Evolutionary conservation across 2,888 invertebrate species (phyloP).

Genomic region (Epinotia nisella): DNA sequence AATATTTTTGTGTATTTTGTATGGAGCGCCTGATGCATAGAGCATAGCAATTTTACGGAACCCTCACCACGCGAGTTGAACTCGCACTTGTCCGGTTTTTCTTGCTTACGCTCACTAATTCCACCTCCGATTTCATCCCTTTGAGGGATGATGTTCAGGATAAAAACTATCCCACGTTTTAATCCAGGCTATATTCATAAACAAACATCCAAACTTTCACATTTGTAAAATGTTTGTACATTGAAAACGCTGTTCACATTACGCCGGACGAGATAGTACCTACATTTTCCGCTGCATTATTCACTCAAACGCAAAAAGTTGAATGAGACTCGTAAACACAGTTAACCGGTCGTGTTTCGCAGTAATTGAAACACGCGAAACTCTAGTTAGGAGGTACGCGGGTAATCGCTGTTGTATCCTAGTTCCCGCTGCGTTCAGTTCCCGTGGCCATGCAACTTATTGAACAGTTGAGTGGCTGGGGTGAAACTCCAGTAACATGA

Average conservation of each 20-base stretch:
- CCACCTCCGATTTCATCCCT: no score
- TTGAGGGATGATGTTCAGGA: no score
- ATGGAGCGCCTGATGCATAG: no score
- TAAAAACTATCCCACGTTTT: neutral
- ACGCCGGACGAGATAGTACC: slow-evolving; percentile 32
- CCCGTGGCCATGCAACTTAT: slow-evolving; percentile 15
- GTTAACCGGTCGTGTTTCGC: slow-evolving; percentile 55
- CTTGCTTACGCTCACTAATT: no score
- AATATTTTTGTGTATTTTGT: no score
- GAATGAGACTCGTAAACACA: slow-evolving; percentile 56
- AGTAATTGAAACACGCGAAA: slow-evolving; percentile 63
- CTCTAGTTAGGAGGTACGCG: slow-evolving; percentile 56
- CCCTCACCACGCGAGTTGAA: no score
- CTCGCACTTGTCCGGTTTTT: no score
- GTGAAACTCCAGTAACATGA: neutral
- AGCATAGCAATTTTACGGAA: no score
- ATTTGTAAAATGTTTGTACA: neutral
- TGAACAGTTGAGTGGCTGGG: neutral
- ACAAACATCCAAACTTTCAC: neutral
- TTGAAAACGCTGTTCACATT: neutral
- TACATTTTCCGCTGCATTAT: slow-evolving; percentile 47
- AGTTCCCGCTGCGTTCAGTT: slow-evolving; percentile 27
- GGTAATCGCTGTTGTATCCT: slow-evolving; percentile 46
- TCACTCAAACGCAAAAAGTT: slow-evolving; percentile 54
- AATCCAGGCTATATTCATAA: neutral